These are phyloP conservation scores for Sebastes hopkinsi DNA, from an alignment of 2,797 vertebrate genomes.

Conservation along the genomic window DNA sequence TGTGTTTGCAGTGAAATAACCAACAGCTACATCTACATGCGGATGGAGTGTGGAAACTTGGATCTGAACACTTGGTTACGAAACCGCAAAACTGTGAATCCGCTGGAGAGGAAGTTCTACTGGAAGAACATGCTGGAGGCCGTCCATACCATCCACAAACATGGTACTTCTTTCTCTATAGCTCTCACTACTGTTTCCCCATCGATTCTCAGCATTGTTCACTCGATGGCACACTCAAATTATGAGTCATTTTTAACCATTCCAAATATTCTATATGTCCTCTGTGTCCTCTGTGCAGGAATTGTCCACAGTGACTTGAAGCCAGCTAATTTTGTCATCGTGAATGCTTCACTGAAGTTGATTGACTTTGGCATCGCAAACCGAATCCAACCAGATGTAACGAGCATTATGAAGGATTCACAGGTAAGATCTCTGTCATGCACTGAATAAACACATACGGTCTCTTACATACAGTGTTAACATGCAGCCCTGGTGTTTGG, in stretches of 20 bases:
- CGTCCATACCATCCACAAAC: conserved; percentile 94
- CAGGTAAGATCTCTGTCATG: conserved; percentile 79
- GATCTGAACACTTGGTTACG: conserved; percentile 97
- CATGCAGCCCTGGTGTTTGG: background rate
- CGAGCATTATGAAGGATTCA: conserved; percentile 97
- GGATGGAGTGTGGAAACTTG: conserved; percentile 98
- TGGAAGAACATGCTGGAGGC: conserved; percentile 99
- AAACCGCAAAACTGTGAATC: conserved; percentile 91
- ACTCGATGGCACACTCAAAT: background rate
- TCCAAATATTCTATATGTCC: background rate
- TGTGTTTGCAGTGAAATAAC: conserved; percentile 90
- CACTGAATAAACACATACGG: background rate
- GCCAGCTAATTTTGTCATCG: conserved; percentile 97
- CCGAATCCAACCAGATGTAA: conserved; percentile 96
- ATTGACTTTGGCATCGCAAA: conserved; percentile 99
- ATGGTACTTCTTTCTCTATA: conserved; percentile 80
- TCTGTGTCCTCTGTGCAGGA: conserved; percentile 72
- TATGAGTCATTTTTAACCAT: background rate
- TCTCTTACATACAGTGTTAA: background rate
- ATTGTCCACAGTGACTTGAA: conserved; percentile 98
- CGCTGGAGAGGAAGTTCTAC: conserved; percentile 94
- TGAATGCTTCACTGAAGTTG: conserved; percentile 94
- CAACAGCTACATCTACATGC: conserved; percentile 92
- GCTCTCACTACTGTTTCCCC: background rate
- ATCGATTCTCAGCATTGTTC: background rate